These are phyloP conservation scores for Darevskia mixta DNA, from an alignment of 2,797 vertebrate genomes.

Conservation along the genomic window DNA sequence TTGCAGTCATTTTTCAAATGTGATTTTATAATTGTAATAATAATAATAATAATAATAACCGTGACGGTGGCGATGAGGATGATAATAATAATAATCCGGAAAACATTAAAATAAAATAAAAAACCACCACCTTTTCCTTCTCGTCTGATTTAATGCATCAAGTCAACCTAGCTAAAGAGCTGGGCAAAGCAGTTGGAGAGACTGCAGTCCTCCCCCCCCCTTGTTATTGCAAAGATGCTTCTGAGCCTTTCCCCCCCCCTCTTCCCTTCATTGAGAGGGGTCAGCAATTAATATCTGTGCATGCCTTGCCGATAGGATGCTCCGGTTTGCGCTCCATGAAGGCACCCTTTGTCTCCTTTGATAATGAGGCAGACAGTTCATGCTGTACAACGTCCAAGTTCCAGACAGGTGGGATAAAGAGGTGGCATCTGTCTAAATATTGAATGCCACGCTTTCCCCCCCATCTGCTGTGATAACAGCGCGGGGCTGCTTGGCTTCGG, in stretches of 20 bases:
- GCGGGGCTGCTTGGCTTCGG: constrained; percentile 83
- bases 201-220: constrained; percentile 60
- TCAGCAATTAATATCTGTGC: constrained; percentile 77
- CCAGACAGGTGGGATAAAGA: constrained; percentile 88
- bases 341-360: constrained; percentile 80
- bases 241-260: constrained; percentile 34
- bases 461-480: constrained; percentile 85
- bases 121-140: constrained; percentile 54
- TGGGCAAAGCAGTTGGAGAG: constrained; percentile 69
- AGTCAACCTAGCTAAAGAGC: constrained; percentile 71
- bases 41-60: constrained; percentile 66
- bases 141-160: constrained; percentile 69
- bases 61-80: constrained; percentile 61
- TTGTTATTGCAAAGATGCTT: constrained; percentile 62
- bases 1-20: constrained; percentile 71
- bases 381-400: constrained; percentile 87
- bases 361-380: constrained; percentile 85
- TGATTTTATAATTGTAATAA: constrained; percentile 51
- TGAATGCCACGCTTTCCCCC: constrained; percentile 85
- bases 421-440: constrained; percentile 89
- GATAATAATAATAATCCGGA: constrained; percentile 72
- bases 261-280: constrained; percentile 63
- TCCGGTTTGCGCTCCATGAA: constrained; percentile 77
- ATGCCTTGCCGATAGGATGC: constrained; percentile 69
- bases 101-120: not conserved